Evolutionary conservation across 2,797 vertebrate species (phyloP).

Genomic region (Lacerta agilis): DNA sequence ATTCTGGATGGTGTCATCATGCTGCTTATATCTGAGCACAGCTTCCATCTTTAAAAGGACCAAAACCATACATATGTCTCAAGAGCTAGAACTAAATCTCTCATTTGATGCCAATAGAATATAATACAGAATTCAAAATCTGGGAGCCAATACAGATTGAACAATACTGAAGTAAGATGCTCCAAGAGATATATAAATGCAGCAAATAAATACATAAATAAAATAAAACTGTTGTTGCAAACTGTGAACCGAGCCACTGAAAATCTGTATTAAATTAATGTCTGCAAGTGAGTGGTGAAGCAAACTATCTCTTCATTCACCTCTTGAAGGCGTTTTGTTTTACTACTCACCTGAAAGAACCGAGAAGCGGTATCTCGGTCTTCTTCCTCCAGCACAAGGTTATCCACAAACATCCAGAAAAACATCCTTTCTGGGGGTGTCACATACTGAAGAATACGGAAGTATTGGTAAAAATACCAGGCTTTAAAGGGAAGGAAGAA

Average conservation of each 20-base stretch:
- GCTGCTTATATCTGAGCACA: conserved; percentile 14
- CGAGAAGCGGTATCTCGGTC: conserved; percentile 17
- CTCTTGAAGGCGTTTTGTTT: neutral
- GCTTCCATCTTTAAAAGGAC: conserved; percentile 36
- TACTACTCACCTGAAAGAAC: conserved; percentile 56
- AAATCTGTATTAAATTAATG: neutral
- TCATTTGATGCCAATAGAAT: neutral
- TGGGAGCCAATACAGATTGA: neutral
- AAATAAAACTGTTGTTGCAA: neutral
- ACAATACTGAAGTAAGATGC: neutral
- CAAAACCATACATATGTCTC: neutral
- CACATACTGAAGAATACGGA: conserved; percentile 46
- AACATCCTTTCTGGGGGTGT: neutral
- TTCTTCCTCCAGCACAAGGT: conserved; percentile 41
- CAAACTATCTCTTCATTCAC: neutral
- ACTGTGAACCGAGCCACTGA: neutral
- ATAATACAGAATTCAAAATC: neutral
- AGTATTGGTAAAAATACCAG: conserved; percentile 43
- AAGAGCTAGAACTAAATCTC: neutral
- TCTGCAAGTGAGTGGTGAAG: neutral
- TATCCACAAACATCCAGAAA: conserved; percentile 53
- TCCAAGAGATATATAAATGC: neutral
- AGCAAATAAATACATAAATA: too few species aligned
- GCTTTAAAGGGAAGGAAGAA: accelerated
- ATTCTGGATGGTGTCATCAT: neutral